Evolutionary conservation across 2,113 vertebrate species (phyloP), one percentile per base, ranked within the genome.

Genomic region (Paramisgurnus dabryanus): DNA sequence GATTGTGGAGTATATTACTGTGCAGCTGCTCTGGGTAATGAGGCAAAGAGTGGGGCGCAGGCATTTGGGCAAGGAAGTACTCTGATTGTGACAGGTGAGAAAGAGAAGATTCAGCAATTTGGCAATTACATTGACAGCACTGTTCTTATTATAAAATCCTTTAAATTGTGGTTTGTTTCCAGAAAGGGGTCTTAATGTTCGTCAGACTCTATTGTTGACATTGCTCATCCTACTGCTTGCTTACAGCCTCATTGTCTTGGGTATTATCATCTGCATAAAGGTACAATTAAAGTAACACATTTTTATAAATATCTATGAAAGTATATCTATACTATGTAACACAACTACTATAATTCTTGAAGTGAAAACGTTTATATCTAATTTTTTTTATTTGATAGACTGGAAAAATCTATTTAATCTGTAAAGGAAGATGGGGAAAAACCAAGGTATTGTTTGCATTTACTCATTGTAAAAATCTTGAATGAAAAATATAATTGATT

Each of bases 1-100:
- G 82, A 86, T 68, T 57, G 73, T 5, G 85, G 85, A 0, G 76
- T 84, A 18, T 84, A 86, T 76, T 68, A 84, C 72, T 84, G 85
- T 11, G 79, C 74, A 1, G 53, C 8, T 0, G 18, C 15, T 12
- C 4, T 82, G 11, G 15, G 5, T 0, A 1, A 8, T 41, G 18
- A 0, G 17, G 3, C 15, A 12, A 8, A 43, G 0, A 18, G 2
- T 1, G 67, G 50, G n/a, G 50, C 58, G 6, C 82, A 79, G 49
- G 73, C 50, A 7, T 79, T 84, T 43, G 82, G 80, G 34, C 53
- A 13, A 27, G 85, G 85, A 7, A 86, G 76, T 9, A 57, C 27
- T 58, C 58, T 84, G 0, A 76, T 40, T 18, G 80, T 86, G 9
- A 77, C 69, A 78, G 77, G 85, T 86, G 61, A 80, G 67, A 47